These are phyloP conservation scores for Hippocampus guttulatus DNA, from an alignment of 2,113 vertebrate species.

Conservation along the genomic window DNA sequence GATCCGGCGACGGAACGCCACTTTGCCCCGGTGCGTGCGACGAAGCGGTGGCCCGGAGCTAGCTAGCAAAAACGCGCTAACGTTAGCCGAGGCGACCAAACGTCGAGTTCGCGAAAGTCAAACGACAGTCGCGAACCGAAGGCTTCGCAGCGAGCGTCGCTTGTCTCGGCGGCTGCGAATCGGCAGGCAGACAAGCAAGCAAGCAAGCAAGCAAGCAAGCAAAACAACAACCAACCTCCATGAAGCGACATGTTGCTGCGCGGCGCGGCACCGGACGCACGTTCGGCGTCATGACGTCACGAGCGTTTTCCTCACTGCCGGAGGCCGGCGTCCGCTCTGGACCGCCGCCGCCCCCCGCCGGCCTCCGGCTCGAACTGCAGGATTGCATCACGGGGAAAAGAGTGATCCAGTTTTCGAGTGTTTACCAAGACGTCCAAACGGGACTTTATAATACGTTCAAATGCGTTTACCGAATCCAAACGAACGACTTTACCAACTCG, in stretches of 20 bases:
- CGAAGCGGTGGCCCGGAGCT: neutral
- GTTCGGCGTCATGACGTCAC: constrained; percentile 49
- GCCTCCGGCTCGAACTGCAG: neutral
- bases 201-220: neutral
- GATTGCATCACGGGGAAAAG: no score
- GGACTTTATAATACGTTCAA: no score
- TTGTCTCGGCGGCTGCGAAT: neutral
- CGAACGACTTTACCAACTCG: no score
- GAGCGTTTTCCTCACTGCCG: constrained; percentile 10
- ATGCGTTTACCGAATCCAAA: no score
- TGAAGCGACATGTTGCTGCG: constrained; percentile 66
- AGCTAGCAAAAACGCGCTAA: neutral
- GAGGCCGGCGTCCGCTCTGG: no score
- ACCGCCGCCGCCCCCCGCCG: constrained; percentile 13
- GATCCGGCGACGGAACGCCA: neutral
- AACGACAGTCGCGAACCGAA: neutral
- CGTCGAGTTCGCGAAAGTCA: neutral
- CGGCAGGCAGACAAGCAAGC: neutral
- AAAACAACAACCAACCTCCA: constrained; percentile 47
- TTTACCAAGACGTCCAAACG: no score
- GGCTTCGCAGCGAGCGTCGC: neutral
- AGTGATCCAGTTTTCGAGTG: no score
- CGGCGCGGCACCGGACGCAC: constrained; percentile 35
- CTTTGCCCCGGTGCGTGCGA: neutral
- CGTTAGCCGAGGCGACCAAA: neutral